phyloP scores from a whole-genome alignment of 1,140 invertebrate genomes.

The honey bee (Apis mellifera) region Amel_HAv3.1 CM009932.2:8848501-8849000 shows the following conservation, averaged over 20 bases:
- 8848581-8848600: slow-evolving; percentile 57
- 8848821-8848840: background rate
- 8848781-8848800: no score
- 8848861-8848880: no score
- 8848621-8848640: slow-evolving; percentile 21
- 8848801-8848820: no score
- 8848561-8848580: slow-evolving; percentile 28
- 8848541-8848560: slow-evolving; percentile 35
- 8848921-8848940: no score
- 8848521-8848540: slow-evolving; percentile 58
- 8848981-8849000: no score
- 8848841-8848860: no score
- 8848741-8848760: background rate
- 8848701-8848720: no score
- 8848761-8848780: no score
- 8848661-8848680: slow-evolving; percentile 34
- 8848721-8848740: slow-evolving; percentile 15
- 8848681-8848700: slow-evolving; percentile 7
- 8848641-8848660: slow-evolving; percentile 37
- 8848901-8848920: no score
- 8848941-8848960: no score
- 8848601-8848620: slow-evolving; percentile 44
- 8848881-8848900: no score
- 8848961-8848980: no score
- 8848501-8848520: slow-evolving; percentile 62